Percentiles rank a stretch among this genome's conserved stretches.
Conservation (phyloP, 2,888 invertebrate species). For the Tenthredo mesomela region DNA sequence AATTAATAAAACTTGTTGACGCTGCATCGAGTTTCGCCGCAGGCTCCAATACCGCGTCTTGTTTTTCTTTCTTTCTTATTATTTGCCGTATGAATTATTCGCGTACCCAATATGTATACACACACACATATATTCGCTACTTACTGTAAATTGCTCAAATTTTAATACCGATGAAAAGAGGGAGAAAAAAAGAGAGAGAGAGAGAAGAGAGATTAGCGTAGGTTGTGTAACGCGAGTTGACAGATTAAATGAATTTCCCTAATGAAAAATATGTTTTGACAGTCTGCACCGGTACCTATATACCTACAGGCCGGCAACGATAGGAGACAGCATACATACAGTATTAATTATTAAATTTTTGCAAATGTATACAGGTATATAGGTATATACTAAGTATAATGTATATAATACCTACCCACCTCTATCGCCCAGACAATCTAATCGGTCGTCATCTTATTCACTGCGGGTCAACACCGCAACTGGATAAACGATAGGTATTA, state of each 20-base stretch:
- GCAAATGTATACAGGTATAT: background rate
- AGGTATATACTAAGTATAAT: too few species aligned
- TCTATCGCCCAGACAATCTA: slow-evolving; percentile 27
- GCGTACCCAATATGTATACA: background rate
- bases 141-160: background rate
- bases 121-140: background rate
- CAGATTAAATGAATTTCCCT: slow-evolving; percentile 9
- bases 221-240: background rate
- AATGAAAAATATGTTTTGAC: slow-evolving; percentile 42
- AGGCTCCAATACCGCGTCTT: background rate
- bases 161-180: background rate
- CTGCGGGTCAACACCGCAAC: slow-evolving; percentile 7
- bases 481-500: background rate
- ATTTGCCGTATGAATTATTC: background rate
- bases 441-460: slow-evolving; percentile 28
- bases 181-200: background rate
- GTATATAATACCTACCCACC: too few species aligned
- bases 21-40: background rate
- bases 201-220: background rate
- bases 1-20: background rate
- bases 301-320: background rate
- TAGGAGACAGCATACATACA: background rate
- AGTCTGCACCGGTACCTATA: background rate
- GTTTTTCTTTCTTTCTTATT: background rate
- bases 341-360: background rate